Evolutionary conservation across 2,888 invertebrate genomes (phyloP).

Genomic region (Leucophenga montana): DNA sequence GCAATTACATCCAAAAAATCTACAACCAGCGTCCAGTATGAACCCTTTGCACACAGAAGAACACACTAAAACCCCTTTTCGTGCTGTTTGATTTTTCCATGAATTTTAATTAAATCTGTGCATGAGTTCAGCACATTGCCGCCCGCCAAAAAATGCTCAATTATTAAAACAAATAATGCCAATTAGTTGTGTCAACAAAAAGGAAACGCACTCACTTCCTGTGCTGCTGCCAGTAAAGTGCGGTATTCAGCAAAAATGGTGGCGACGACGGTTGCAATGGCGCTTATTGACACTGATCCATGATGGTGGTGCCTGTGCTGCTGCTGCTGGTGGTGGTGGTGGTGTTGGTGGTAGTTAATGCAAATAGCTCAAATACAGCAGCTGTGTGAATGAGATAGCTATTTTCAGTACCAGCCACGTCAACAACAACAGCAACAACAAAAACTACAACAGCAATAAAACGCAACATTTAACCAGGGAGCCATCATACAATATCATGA

Average conservation of each 20-base stretch:
- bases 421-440: too few species aligned
- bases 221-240: too few species aligned
- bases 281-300: not conserved
- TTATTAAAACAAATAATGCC: conserved; percentile 71
- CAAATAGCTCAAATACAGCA: not conserved
- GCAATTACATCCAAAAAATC: too few species aligned
- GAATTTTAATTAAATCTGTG: conserved; percentile 67
- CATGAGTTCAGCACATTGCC: conserved; percentile 17
- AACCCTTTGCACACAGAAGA: not conserved
- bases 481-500: too few species aligned
- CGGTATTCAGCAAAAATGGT: not conserved
- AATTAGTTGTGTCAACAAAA: conserved; percentile 71
- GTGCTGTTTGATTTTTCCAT: conserved; percentile 20
- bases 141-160: conserved; percentile 64
- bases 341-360: not conserved
- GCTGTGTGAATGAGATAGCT: conserved; percentile 33
- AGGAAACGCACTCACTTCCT: conserved; percentile 10
- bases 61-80: not conserved
- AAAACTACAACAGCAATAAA: too few species aligned
- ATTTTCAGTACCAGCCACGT: not conserved
- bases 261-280: conserved; percentile 23
- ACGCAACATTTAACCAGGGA: too few species aligned
- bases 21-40: too few species aligned
- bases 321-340: not conserved
- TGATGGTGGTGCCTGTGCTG: not conserved